Conservation (phyloP, 2,797 vertebrate genomes). For the Masticophis lateralis region DNA sequence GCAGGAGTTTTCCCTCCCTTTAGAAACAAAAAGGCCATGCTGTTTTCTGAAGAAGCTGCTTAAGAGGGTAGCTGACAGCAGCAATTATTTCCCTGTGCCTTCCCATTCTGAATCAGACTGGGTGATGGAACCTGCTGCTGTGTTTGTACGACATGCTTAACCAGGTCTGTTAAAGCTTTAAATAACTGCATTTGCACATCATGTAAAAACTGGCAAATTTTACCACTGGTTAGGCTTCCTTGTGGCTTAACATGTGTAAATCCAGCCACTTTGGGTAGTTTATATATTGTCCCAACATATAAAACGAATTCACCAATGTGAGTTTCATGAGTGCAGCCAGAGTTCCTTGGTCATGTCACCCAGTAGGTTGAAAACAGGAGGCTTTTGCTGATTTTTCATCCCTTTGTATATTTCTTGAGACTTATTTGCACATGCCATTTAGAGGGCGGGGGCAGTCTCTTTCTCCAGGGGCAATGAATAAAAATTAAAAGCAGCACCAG, state of each 20-base stretch:
- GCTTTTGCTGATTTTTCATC: not conserved
- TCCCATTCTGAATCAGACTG: not conserved
- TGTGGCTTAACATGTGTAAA: not conserved
- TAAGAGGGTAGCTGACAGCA: not conserved
- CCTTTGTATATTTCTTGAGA: not conserved
- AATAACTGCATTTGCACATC: not conserved
- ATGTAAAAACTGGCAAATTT: not conserved
- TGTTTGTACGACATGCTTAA: not conserved
- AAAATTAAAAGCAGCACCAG: not conserved
- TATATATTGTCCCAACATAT: not conserved
- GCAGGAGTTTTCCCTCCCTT: not conserved
- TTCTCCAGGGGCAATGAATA: not conserved
- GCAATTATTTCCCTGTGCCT: not conserved
- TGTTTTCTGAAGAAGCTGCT: not conserved
- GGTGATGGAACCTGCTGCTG: not conserved
- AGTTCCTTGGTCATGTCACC: not conserved
- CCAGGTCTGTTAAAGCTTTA: not conserved
- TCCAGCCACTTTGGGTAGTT: not conserved
- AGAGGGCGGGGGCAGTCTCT: not conserved
- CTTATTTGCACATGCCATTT: not conserved
- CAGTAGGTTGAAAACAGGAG: not conserved
- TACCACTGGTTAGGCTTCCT: not conserved
- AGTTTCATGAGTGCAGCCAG: not conserved
- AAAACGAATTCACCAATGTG: not conserved
- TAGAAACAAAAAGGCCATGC: not conserved